A percentile compares a stretch with the other conserved stretches of the same genome.
Evolutionary conservation across 2,888 invertebrate genomes (phyloP).

Genomic region (Caenorhabditis sp.): DNA sequence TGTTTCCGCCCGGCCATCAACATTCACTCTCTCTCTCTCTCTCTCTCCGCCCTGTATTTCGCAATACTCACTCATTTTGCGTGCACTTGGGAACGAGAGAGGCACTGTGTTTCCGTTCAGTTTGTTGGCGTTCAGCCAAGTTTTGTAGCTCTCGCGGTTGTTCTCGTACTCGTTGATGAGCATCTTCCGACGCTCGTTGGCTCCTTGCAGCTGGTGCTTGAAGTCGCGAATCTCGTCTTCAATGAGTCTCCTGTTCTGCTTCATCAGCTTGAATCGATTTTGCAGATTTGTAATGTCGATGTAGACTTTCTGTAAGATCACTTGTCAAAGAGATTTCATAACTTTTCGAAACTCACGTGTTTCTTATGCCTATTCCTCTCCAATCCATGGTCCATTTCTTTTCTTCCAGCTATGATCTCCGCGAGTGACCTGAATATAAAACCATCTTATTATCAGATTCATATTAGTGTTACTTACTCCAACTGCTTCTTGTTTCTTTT

Average conservation of each 20-base stretch:
- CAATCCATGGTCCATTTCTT: conserved; percentile 11
- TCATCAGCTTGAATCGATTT: conserved; percentile 22
- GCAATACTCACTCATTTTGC: conserved; percentile 49
- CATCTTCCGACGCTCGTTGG: conserved; percentile 45
- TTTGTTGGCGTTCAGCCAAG: conserved; percentile 67
- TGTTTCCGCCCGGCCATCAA: not conserved
- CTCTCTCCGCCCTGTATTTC: conserved; percentile 6
- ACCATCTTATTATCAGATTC: not conserved
- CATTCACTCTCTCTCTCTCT: too few species aligned
- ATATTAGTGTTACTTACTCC: conserved; percentile 31
- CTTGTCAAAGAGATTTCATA: not conserved
- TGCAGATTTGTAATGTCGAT: conserved; percentile 30
- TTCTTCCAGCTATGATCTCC: conserved; percentile 34
- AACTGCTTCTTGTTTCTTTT: conserved; percentile 52
- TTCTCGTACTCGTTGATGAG: conserved; percentile 69
- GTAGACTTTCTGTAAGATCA: conserved; percentile 48
- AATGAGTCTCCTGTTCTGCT: conserved; percentile 28
- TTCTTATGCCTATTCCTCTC: conserved; percentile 36
- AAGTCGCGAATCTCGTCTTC: conserved; percentile 55
- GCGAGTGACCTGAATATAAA: conserved; percentile 45
- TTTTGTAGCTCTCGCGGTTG: conserved; percentile 65
- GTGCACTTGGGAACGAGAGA: conserved; percentile 55
- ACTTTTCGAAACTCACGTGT: conserved; percentile 21
- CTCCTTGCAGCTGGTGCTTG: conserved; percentile 46
- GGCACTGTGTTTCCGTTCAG: conserved; percentile 48